Evolutionary conservation across 53 echinoderm and acorn worm genomes (phyloP).

Genomic region (Mesocentrotus franciscanus): DNA sequence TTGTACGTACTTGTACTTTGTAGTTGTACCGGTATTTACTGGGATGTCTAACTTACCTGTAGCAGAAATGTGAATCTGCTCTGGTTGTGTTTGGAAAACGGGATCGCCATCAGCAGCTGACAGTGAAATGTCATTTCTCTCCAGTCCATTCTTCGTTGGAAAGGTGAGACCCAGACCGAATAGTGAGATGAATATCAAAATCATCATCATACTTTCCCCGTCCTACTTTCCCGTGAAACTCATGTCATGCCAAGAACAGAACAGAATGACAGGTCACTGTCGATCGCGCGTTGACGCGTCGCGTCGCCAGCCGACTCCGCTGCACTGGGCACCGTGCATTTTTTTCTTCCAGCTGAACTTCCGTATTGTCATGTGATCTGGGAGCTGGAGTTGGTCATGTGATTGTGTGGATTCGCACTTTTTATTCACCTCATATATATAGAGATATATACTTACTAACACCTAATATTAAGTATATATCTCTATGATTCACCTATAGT

Average conservation of each 20-base stretch:
- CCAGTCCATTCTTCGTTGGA: not conserved
- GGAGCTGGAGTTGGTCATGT: too few relatives aligned
- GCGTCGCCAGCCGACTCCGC: not conserved
- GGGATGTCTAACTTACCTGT: not conserved
- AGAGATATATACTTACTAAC: too few relatives aligned
- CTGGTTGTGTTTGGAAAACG: slow-evolving; percentile 24
- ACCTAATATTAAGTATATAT: too few relatives aligned
- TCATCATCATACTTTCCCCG: not conserved
- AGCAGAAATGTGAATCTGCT: slow-evolving; percentile 54
- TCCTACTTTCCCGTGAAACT: not conserved
- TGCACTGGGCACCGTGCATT: not conserved
- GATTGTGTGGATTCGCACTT: too few relatives aligned
- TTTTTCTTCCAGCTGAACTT: not conserved
- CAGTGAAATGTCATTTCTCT: not conserved
- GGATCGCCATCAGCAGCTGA: not conserved
- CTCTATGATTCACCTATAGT: too few relatives aligned
- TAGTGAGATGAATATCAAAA: not conserved
- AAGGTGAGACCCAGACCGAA: not conserved
- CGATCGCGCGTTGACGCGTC: too few relatives aligned
- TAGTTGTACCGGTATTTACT: too few relatives aligned
- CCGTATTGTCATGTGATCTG: not conserved
- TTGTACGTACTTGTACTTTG: too few relatives aligned
- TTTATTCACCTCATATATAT: too few relatives aligned
- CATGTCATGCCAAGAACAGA: not conserved
- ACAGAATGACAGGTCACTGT: too few relatives aligned